A percentile compares a stretch with the other conserved stretches of the same genome.
Conservation (phyloP, 92 coral and sea anemone genomes). For the Meandrina meandrites region DNA sequence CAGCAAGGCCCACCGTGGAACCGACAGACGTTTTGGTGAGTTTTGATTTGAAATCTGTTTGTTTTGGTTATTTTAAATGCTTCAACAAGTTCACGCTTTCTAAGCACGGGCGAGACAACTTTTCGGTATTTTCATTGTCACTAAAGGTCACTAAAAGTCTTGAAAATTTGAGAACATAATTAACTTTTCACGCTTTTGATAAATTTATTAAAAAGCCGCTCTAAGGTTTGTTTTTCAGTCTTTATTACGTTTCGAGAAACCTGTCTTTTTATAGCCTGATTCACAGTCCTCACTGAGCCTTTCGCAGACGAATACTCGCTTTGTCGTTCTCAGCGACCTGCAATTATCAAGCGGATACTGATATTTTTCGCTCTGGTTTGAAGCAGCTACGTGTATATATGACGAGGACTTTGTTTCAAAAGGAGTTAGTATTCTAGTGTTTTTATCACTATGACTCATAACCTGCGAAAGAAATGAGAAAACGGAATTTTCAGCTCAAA, state of each 20-base stretch:
- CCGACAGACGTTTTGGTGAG: conserved; percentile 40
- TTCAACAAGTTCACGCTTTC: neutral
- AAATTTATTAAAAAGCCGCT: too few species aligned
- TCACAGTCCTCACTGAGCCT: neutral
- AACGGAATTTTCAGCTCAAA: neutral
- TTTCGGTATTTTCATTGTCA: neutral
- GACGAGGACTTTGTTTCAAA: neutral
- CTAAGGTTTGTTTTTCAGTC: too few species aligned
- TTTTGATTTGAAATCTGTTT: neutral
- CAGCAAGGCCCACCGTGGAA: conserved; percentile 7
- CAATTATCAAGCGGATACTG: too few species aligned
- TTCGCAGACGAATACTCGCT: neutral
- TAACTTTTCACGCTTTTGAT: neutral
- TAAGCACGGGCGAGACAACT: neutral
- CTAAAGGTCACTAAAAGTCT: neutral
- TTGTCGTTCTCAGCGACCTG: neutral
- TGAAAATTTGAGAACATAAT: neutral
- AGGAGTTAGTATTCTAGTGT: neutral
- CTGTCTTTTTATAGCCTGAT: too few species aligned
- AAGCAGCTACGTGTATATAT: neutral
- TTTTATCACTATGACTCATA: neutral
- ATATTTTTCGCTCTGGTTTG: neutral
- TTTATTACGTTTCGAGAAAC: neutral
- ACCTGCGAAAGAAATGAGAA: neutral
- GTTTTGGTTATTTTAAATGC: neutral